Base-by-base conservation (phyloP, 2,797 vertebrate species). In the Microcaecilia unicolor region DNA sequence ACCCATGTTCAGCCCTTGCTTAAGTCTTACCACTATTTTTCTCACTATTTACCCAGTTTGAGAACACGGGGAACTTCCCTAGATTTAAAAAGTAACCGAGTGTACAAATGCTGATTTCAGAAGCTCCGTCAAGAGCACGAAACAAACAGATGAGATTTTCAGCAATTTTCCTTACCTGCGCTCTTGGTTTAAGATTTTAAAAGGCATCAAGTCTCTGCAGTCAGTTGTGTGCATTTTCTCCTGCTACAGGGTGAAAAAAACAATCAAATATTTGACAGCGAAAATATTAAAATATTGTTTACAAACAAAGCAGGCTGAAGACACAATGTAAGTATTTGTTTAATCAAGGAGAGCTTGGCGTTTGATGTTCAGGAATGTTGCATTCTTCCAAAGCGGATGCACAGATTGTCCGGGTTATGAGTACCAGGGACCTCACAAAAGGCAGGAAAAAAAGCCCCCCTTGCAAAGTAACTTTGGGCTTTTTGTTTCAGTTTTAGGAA, bases 391-490 rank as follows among this genome's bases (percentile, higher is more conserved):
- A 70, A 76, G 70, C 66, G 69, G 72, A 66, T 72, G 67, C 74
- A 70, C 59, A 64, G 57, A 79, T 79, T 79, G 76, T 77, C 67
- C 76, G 67, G 64, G 69, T 70, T 67, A 73, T 74, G 76, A 77
- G 79, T 79, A 72, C 74, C 70, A 79, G 77, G 77, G 79, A 76
- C 70, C 65, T 73, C 68, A 77, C 76, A 79, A 77, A 77, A 77
- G 76, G 53, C 70, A 65, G 48, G 77, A 79, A 79, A 79, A 74
- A 77, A 69, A 74, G 68, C 69, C 74, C 74, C 72, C 77, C 74
- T 74, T 74, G 74, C 74, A 76, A 76, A 79, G 79, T 77, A 79
- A 79, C 76, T 79, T 79, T 79, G 77, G 77, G 76, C 76, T 77
- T 77, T n/a, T n/a, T n/a, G n/a, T 67, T 74, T 79, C 79, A 77